Conservation (phyloP, 2,888 invertebrate genomes). For the Cosmia trapezina region DNA sequence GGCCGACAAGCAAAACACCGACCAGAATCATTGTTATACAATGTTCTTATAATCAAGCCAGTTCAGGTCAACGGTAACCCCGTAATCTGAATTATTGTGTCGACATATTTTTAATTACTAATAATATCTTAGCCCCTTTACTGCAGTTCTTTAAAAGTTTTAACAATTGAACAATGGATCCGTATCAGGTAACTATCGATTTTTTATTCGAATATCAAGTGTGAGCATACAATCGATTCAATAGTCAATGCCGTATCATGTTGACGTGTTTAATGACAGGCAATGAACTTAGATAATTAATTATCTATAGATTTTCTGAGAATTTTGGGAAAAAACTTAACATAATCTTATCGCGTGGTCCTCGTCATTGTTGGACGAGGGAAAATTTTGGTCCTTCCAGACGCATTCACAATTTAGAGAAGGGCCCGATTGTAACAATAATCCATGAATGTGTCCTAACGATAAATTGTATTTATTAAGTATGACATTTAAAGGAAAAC, state of each 20-base stretch:
- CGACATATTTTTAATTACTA: conserved; percentile 43
- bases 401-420: conserved; percentile 1
- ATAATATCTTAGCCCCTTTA: conserved; percentile 26
- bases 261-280: conserved; percentile 53
- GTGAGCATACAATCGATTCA: conserved; percentile 71
- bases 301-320: conserved; percentile 39
- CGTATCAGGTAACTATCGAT: conserved; percentile 71
- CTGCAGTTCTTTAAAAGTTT: conserved; percentile 36
- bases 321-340: conserved; percentile 10
- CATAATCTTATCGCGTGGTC: conserved; percentile 21
- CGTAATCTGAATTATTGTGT: conserved; percentile 50
- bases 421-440: background rate
- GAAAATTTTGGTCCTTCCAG: conserved; percentile 15
- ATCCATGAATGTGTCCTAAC: background rate
- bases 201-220: conserved; percentile 72
- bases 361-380: conserved; percentile 37
- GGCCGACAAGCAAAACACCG: background rate
- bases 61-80: conserved; percentile 12
- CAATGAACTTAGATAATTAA: conserved; percentile 59
- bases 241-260: conserved; percentile 74
- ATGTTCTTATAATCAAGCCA: conserved; percentile 12
- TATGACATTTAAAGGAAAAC: background rate
- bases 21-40: conserved; percentile 33
- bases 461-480: background rate
- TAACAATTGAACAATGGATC: conserved; percentile 79